Percentiles rank a stretch among this genome's conserved stretches.
Evolutionary conservation across 2,888 invertebrate genomes (phyloP).

Genomic region (Empis stercorea): DNA sequence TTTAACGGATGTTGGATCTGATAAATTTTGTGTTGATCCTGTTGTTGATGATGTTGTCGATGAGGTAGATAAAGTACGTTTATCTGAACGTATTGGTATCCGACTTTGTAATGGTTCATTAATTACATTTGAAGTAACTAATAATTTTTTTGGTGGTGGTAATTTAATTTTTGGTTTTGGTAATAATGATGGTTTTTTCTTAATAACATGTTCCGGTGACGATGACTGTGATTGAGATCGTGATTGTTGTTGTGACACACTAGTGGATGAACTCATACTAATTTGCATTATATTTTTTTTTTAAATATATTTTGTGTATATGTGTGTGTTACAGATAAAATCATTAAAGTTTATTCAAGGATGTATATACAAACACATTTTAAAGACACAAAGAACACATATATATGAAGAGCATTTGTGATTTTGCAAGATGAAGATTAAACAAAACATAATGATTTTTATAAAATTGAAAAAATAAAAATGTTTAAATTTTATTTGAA

Average conservation of each 20-base stretch:
- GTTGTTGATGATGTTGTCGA: slow-evolving; percentile 18
- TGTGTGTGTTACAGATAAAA: background rate
- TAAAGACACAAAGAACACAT: too few species aligned
- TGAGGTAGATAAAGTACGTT: background rate
- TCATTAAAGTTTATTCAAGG: too few species aligned
- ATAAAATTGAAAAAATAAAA: too few species aligned
- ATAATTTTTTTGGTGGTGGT: slow-evolving; percentile 23
- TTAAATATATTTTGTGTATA: slow-evolving; percentile 3
- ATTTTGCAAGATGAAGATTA: too few species aligned
- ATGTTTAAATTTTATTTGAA: too few species aligned
- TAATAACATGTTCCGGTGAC: slow-evolving; percentile 4
- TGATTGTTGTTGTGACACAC: slow-evolving; percentile 11
- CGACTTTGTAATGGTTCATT: slow-evolving; percentile 23
- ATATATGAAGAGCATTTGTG: too few species aligned
- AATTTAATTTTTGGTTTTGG: slow-evolving; percentile 31
- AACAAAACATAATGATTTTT: too few species aligned
- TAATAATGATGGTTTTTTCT: slow-evolving; percentile 28
- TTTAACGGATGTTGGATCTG: too few species aligned
- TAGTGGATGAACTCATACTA: slow-evolving; percentile 6
- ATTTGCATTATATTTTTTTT: slow-evolving; percentile 10
- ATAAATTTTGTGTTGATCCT: slow-evolving; percentile 13
- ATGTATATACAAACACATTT: too few species aligned
- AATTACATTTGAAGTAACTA: slow-evolving; percentile 11
- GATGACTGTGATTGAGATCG: slow-evolving; percentile 5
- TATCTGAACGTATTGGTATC: slow-evolving; percentile 24